These are phyloP conservation scores for Gastracanthus pulcherrimus DNA, from an alignment of 2,888 invertebrate species.

Conservation along the genomic window DNA sequence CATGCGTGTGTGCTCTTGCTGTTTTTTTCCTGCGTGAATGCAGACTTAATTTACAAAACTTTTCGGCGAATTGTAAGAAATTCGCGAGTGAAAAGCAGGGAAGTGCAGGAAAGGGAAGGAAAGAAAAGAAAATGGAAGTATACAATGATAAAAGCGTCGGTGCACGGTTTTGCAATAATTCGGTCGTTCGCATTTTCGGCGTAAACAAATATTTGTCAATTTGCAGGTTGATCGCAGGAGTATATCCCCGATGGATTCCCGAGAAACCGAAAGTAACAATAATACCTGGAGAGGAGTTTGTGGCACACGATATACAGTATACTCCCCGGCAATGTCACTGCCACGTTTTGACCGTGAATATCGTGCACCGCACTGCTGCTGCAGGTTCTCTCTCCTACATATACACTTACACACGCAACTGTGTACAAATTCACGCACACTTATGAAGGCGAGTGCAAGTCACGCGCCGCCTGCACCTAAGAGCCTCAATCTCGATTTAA, in stretches of 20 bases:
- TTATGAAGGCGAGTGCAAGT: slow-evolving; percentile 8
- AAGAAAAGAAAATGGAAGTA: not conserved
- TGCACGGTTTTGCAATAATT: slow-evolving; percentile 34
- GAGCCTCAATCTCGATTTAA: slow-evolving; percentile 60
- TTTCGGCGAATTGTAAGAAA: slow-evolving; percentile 45
- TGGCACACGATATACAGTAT: slow-evolving; percentile 51
- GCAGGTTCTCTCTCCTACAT: not conserved
- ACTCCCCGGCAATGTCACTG: slow-evolving; percentile 55
- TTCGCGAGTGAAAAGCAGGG: slow-evolving; percentile 30
- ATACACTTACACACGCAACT: not conserved
- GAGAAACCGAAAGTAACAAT: slow-evolving; percentile 57
- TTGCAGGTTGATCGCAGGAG: no score
- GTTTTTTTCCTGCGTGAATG: slow-evolving; percentile 15
- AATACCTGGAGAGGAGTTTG: slow-evolving; percentile 58
- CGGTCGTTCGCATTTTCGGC: not conserved
- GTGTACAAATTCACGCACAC: not conserved
- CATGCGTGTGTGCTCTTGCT: slow-evolving; percentile 12
- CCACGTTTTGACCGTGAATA: slow-evolving; percentile 57
- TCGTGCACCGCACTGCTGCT: not conserved
- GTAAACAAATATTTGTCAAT: slow-evolving; percentile 30
- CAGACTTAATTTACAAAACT: slow-evolving; percentile 53
- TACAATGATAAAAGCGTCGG: not conserved
- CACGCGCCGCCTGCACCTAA: slow-evolving; percentile 43
- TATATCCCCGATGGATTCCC: slow-evolving; percentile 19
- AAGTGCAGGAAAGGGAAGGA: not conserved